Conservation (phyloP, 30 jellyfish, hydroid and myxozoan species). For the Sanderia malayensis region DNA sequence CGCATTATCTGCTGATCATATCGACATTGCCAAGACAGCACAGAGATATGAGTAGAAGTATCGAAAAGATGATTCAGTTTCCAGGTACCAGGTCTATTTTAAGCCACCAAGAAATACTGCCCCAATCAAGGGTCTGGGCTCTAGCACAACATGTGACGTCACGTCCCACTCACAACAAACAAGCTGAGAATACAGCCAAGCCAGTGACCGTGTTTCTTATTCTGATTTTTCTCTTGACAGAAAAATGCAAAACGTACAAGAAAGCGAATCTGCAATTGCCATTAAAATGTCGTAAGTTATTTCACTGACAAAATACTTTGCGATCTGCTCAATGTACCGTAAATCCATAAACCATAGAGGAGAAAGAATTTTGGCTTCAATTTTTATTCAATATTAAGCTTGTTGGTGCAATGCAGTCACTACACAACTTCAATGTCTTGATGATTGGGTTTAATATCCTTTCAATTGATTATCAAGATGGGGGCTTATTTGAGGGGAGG, state of each 20-base stretch:
- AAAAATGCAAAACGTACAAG: not conserved
- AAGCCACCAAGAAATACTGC: not conserved
- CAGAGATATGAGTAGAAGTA: not conserved
- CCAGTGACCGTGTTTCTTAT: too few relatives aligned
- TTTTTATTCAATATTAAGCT: too few relatives aligned
- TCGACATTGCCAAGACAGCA: conserved; percentile 1
- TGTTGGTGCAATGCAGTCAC: too few relatives aligned
- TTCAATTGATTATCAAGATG: too few relatives aligned
- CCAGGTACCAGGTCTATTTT: conserved; percentile 9
- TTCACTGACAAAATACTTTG: too few relatives aligned
- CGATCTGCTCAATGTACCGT: too few relatives aligned
- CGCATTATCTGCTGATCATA: not conserved
- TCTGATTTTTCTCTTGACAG: not conserved
- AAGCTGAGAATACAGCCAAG: too few relatives aligned
- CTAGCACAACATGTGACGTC: not conserved
- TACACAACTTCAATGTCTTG: too few relatives aligned
- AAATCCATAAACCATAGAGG: too few relatives aligned
- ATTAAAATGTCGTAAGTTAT: conserved; percentile 1
- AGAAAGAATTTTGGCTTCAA: too few relatives aligned
- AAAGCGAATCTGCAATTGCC: not conserved
- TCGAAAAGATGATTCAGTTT: not conserved
- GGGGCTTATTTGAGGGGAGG: too few relatives aligned
- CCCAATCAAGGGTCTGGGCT: not conserved
- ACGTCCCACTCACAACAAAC: not conserved
- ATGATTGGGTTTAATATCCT: too few relatives aligned